Base-by-base conservation (phyloP, 2,113 vertebrate genomes). In the Craseonycteris thonglongyai region DNA sequence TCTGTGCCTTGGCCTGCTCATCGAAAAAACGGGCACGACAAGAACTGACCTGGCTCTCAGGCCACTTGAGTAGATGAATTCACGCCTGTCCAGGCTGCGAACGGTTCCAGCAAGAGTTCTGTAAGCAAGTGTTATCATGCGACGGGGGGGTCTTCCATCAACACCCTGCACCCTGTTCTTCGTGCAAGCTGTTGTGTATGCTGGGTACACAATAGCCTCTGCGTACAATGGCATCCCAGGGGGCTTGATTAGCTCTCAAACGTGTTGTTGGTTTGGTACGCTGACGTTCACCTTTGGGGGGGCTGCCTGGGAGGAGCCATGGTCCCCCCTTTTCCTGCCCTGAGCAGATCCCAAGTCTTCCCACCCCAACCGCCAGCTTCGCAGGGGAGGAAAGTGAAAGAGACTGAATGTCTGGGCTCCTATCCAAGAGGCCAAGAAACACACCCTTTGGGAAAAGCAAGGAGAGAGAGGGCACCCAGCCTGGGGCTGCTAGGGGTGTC, bases 181-280 rank as follows among this genome's bases (percentile, higher is more conserved):
- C 18, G 72, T 33, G 2, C 33, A 10, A 14, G 56, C 24, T 1
- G 18, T 24, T 11, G 28, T 1, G 1, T 13, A 15, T 15, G 16
- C 8, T 2, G 18, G 24, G 35, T 15, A 8, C 16, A 8, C 0
- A 3, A 7, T 42, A 61, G 69, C 13, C 58, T 0, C 1, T 22
- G 15, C 45, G 40, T 22, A 1, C 0, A 2, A 42, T 2, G 1
- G 7, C 1, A 5, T 28, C 49, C 58, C n/a, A 3, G 22, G 42
- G 54, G 68, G 69, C 40, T 26, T 7, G 22, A 71, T n/a, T 12
- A 28, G n/a, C n/a, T 11, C 13, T 19, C 19, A 2, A 59, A 42
- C 63, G 15, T 4, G 51, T 40, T 4, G 51, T 40, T 18, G 30
- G 4, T 9, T 35, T 33, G 30, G 45, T 35, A 21, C 0, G 0